Conservation (phyloP, 2,888 invertebrate species). For the Bursaphelenchus okinawaensis region DNA sequence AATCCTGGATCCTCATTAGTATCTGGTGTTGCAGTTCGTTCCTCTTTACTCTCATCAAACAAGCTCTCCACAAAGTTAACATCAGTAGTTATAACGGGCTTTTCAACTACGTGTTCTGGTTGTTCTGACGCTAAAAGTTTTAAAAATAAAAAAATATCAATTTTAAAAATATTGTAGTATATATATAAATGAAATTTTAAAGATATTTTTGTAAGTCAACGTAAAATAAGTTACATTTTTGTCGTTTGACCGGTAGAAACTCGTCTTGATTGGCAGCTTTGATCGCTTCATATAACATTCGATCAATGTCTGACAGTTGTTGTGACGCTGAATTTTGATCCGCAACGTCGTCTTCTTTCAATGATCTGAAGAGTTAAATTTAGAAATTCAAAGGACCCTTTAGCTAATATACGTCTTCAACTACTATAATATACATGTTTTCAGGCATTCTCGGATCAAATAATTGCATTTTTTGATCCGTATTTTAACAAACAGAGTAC, state of each 20-base stretch:
- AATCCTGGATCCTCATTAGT: neutral
- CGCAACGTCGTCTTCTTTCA: neutral
- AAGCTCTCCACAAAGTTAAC: neutral
- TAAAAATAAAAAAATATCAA: too few species aligned
- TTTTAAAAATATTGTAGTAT: too few species aligned
- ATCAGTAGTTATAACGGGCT: neutral
- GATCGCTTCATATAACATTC: slow-evolving; percentile 4
- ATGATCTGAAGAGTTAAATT: too few species aligned
- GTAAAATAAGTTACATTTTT: neutral
- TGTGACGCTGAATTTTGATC: slow-evolving; percentile 2
- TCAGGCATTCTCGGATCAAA: too few species aligned
- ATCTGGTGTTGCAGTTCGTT: neutral
- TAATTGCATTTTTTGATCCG: too few species aligned
- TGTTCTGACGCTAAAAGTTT: neutral
- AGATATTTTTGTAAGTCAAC: too few species aligned
- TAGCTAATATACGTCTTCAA: too few species aligned
- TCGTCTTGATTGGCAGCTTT: neutral
- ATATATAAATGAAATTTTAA: too few species aligned
- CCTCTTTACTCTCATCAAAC: neutral
- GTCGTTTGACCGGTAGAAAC: neutral
- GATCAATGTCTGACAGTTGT: slow-evolving; percentile 10
- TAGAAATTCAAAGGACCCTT: too few species aligned
- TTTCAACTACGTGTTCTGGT: neutral
- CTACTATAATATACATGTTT: too few species aligned
- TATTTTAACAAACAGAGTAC: neutral